A percentile compares a stretch with the other conserved stretches of the same genome.
Conservation (phyloP, 2,888 invertebrate genomes). For the Labia minor region DNA sequence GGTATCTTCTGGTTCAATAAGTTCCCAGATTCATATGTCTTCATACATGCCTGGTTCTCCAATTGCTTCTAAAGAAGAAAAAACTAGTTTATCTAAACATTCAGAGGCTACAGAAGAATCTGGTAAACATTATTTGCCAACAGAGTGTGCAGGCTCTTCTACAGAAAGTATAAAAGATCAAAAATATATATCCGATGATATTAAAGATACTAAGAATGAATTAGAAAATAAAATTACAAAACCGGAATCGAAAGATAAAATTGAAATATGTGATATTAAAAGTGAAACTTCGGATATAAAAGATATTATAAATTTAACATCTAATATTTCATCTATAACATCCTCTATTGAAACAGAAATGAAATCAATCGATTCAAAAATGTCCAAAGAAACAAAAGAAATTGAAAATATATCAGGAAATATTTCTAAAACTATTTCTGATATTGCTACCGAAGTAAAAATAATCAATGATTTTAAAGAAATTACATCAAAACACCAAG, state of each 20-base stretch:
- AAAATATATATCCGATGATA: neutral
- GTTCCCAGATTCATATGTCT: constrained; percentile 56
- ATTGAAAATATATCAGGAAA: neutral
- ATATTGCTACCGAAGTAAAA: neutral
- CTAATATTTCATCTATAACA: neutral
- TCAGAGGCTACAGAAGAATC: constrained; percentile 28
- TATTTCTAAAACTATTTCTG: neutral
- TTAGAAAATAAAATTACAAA: neutral
- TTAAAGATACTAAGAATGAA: neutral
- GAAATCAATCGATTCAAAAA: neutral
- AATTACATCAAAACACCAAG: neutral
- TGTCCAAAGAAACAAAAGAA: neutral
- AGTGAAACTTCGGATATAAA: neutral
- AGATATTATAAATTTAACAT: neutral
- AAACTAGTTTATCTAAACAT: constrained; percentile 27
- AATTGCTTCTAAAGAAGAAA: constrained; percentile 35
- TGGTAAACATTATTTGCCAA: neutral
- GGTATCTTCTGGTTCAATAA: constrained; percentile 55
- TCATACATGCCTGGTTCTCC: constrained; percentile 44
- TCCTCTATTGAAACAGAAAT: neutral
- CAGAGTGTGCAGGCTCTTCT: neutral
- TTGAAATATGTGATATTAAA: neutral
- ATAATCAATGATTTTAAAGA: neutral
- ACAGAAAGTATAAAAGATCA: neutral
- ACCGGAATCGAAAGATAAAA: neutral